Percentiles rank a stretch among this genome's conserved stretches.
Conservation (phyloP, 2,888 invertebrate genomes). For the Cecidostiba fungosa region DNA sequence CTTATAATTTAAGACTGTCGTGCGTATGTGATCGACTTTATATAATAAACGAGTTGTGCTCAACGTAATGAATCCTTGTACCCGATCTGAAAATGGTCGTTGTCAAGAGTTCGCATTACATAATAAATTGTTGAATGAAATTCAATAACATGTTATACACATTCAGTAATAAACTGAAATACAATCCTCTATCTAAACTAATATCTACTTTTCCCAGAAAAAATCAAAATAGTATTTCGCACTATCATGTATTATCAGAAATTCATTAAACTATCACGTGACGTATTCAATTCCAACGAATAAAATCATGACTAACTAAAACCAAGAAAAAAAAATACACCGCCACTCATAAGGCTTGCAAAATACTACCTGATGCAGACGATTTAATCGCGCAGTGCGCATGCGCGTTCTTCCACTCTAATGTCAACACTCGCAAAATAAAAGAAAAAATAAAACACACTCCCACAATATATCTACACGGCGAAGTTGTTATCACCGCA, state of each 20-base stretch:
- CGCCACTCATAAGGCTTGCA: neutral
- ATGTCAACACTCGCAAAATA: neutral
- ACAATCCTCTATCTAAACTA: neutral
- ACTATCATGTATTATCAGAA: neutral
- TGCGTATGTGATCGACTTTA: neutral
- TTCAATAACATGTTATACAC: neutral
- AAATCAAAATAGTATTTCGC: neutral
- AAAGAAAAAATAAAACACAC: neutral
- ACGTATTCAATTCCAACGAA: neutral
- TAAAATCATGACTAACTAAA: neutral
- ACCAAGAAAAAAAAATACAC: neutral
- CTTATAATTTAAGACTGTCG: neutral
- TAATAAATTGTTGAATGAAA: neutral
- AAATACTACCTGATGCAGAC: neutral
- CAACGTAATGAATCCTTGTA: neutral
- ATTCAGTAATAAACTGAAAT: neutral
- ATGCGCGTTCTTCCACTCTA: neutral
- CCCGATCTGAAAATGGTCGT: neutral
- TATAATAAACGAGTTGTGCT: neutral
- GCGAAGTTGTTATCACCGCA: constrained; percentile 6
- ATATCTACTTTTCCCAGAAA: neutral
- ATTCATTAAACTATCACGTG: neutral
- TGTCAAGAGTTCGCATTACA: neutral
- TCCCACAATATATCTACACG: neutral
- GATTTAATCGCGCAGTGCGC: constrained; percentile 23